Evolutionary conservation across 2,797 vertebrate species (phyloP).

Genomic region (Urosaurus nigricauda): DNA sequence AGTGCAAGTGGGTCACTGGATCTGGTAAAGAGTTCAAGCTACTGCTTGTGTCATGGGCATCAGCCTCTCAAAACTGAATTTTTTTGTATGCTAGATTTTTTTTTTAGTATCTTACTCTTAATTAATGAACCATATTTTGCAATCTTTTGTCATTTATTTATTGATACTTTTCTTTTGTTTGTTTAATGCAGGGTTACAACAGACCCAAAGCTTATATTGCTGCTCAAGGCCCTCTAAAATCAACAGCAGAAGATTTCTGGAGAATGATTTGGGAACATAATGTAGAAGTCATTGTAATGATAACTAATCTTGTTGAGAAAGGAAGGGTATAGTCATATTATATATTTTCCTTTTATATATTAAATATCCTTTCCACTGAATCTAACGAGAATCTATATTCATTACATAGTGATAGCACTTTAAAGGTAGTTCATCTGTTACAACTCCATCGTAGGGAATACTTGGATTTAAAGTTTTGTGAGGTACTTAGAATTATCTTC

Average conservation of each 20-base stretch:
- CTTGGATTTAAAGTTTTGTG: no score
- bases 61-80: background rate
- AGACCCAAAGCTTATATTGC: constrained; percentile 91
- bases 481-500: no score
- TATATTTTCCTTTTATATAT: constrained; percentile 5
- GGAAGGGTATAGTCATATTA: constrained; percentile 86
- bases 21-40: background rate
- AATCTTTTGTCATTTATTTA: constrained; percentile 28
- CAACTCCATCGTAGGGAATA: no score
- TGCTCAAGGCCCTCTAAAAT: constrained; percentile 93
- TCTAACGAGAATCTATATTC: background rate
- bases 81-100: background rate
- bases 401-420: no score
- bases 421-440: no score
- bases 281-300: constrained; percentile 94
- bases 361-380: background rate
- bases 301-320: constrained; percentile 97
- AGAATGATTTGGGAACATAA: constrained; percentile 99
- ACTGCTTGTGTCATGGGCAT: background rate
- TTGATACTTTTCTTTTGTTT: constrained; percentile 55
- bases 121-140: background rate
- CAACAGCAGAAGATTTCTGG: constrained; percentile 96
- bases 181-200: constrained; percentile 88
- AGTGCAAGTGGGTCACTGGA: background rate
- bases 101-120: background rate